Evolutionary conservation across 2,888 invertebrate genomes (phyloP), one percentile per base, ranked within the genome.

Genomic region (Coelogynopora nodosa): DNA sequence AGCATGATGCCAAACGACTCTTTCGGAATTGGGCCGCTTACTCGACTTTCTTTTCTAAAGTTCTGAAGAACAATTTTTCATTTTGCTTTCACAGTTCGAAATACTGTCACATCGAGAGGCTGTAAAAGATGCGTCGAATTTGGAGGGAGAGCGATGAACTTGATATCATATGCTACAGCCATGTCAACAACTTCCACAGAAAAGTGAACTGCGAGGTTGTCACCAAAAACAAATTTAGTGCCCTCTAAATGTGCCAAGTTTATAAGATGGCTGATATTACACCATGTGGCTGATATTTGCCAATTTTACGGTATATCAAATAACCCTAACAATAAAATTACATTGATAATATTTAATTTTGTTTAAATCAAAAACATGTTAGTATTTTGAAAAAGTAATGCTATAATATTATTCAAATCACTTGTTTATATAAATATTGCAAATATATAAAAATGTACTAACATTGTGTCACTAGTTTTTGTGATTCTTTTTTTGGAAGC

Each of bases 11-110:
- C 74, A 74, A 74, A 74, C 74, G 74, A 74, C 74, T 74, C 23
- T 74, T 74, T 74, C 74, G 74, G 74, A 74, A 74, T 74, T n/a
- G 74, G 74, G 74, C 74, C 74, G 74, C 74, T 74, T 74, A 74
- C 74, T 74, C 74, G 74, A 74, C 74, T 74, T 49, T 49, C 49
- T 49, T 18, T 49, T 49, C 18, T 49, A 49, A 49, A 49, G 18
- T 49, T 49, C 49, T 49, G 49, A 13, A 49, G 49, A 49, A 49
- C 49, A 49, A 49, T 49, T 49, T 49, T 49, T 18, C 49, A 49
- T 49, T 49, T 49, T 49, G 49, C 49, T 49, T 49, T 49, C 49
- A 49, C 49, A 49, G 18, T 49, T 49, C 49, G 49, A 49, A 49
- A 49, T 49, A 49, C 49, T 49, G 49, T 49, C 49, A 49, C 49